These are phyloP conservation scores for Vombatus ursinus DNA, from an alignment of 2,113 vertebrate species.

Conservation along the genomic window DNA sequence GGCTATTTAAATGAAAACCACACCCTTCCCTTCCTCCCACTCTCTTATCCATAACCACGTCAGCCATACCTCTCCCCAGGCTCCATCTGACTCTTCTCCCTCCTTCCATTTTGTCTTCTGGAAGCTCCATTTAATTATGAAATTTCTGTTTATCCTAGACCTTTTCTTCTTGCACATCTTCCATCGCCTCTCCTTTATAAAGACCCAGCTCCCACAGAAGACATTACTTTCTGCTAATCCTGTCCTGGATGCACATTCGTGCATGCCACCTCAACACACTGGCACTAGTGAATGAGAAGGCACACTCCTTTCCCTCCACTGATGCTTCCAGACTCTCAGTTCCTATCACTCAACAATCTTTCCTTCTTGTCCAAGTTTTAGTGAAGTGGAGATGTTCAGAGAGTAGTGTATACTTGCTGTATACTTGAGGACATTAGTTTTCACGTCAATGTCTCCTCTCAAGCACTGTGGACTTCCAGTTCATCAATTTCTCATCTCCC, in stretches of 20 bases:
- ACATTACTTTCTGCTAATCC: not conserved
- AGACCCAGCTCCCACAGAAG: not conserved
- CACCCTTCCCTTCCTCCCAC: not conserved
- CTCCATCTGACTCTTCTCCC: not conserved
- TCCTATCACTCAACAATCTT: not conserved
- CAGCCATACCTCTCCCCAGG: not conserved
- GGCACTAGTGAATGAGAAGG: not conserved
- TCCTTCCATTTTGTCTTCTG: not conserved
- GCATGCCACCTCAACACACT: not conserved
- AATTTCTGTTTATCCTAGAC: not conserved
- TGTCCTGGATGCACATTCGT: not conserved
- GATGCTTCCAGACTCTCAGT: not conserved
- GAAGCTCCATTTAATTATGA: not conserved
- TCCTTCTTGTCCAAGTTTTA: not conserved
- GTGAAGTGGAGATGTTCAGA: not conserved
- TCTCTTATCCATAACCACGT: not conserved
- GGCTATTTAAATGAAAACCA: not conserved
- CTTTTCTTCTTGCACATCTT: not conserved
- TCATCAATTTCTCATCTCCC: not conserved
- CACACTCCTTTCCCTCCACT: not conserved
- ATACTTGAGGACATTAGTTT: not conserved
- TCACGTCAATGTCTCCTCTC: not conserved
- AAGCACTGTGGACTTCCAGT: not conserved
- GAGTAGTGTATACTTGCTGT: not conserved
- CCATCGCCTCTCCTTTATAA: not conserved